Conservation (phyloP, 1,140 invertebrate genomes). For the Halotydeus destructor region DNA sequence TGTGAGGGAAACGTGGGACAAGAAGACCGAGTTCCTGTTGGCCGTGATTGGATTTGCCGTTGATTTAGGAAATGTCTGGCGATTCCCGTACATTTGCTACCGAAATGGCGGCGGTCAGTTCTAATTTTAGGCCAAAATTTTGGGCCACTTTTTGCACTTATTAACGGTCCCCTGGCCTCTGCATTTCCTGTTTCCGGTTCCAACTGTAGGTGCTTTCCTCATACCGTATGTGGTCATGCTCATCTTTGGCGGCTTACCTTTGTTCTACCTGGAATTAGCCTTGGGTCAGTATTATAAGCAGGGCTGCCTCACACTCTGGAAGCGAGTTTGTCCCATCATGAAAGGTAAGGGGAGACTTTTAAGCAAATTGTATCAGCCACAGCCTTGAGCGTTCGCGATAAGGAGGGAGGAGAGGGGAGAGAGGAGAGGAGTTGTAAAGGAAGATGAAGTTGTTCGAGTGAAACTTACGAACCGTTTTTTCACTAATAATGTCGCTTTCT, state of each 20-base stretch:
- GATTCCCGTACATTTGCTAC: slow-evolving; percentile 37
- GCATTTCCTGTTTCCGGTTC: no score
- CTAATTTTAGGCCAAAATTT: slow-evolving; percentile 1
- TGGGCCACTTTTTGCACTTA: slow-evolving; percentile 1
- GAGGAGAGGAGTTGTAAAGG: not conserved
- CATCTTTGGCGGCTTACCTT: slow-evolving; percentile 66
- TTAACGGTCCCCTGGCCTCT: no score
- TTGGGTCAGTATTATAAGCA: slow-evolving; percentile 77
- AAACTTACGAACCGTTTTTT: not conserved
- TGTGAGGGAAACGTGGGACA: slow-evolving; percentile 57
- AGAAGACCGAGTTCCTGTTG: slow-evolving; percentile 72
- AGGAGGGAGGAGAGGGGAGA: not conserved
- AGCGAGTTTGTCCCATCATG: slow-evolving; percentile 77
- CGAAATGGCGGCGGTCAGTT: slow-evolving; percentile 32
- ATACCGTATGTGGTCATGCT: slow-evolving; percentile 80
- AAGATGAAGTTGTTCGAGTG: not conserved
- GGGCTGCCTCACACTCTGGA: slow-evolving; percentile 82
- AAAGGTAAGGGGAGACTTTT: slow-evolving; percentile 46
- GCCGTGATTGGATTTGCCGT: slow-evolving; percentile 80
- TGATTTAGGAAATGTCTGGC: slow-evolving; percentile 74
- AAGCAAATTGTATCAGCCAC: not conserved
- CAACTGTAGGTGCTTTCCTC: slow-evolving; percentile 59
- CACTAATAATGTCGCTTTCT: no score
- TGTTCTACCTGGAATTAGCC: slow-evolving; percentile 85
- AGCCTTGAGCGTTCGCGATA: not conserved